Evolutionary conservation across 2,888 invertebrate genomes (phyloP), one percentile per base, ranked within the genome.

Genomic region (Tipula confusa): DNA sequence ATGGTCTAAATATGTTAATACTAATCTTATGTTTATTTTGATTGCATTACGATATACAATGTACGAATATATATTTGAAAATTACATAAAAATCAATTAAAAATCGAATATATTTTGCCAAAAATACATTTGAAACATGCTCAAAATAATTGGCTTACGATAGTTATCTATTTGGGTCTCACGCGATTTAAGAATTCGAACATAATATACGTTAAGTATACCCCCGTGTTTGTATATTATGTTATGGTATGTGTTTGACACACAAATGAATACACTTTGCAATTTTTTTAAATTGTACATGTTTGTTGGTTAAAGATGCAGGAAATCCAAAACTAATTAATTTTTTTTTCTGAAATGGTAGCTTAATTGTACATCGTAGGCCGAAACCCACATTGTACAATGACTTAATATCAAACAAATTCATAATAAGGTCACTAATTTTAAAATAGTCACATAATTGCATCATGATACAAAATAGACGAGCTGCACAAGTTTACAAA

Each of bases 81-180:
- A 64, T 64, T 64, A 64, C 64, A 64, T 64, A 64, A 64, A 64
- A 64, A 64, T 64, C 64, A 64, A 64, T 64, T 64, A 64, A 43
- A n/a, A 64, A 64, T 64, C 64, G 64, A 64, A 7, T 64, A 24
- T 18, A 9, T 11, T 24, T 64, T 64, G 64, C 64, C 64, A 64
- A 64, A 64, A 64, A 64, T 64, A 24, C 24, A 4, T 18, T 48
- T 48, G 64, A 18, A 64, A 64, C 64, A 24, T 24, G 18, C 48
- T 11, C 18, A 1, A 64, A 64, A 9, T 64, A 64, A 64, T 64
- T 64, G 64, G 64, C 64, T 64, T 64, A 24, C 64, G 64, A 64
- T 64, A 64, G 64, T 64, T 64, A 64, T 64, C 64, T 64, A 64
- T 64, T 24, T 64, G 64, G 64, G 64, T 64, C 64, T 64, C 64